Conservation (phyloP, 2,113 vertebrate species). For the Caloenas nicobarica region DNA sequence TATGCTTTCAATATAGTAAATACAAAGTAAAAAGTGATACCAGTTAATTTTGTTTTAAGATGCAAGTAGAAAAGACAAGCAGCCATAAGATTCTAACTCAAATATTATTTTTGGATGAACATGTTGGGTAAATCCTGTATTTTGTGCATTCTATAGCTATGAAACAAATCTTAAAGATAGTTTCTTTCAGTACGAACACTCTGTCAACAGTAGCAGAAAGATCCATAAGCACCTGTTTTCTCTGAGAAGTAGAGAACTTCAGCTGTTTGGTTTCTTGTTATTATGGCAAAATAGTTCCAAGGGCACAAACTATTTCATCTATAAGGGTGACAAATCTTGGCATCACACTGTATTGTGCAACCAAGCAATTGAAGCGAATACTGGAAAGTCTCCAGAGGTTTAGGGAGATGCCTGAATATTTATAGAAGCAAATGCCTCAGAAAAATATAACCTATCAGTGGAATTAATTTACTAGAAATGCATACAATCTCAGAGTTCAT, state of each 20-base stretch:
- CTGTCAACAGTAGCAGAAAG: background rate
- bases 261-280: background rate
- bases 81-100: background rate
- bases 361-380: background rate
- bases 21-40: background rate
- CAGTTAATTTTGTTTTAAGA: background rate
- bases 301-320: background rate
- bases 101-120: background rate
- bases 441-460: background rate
- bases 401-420: background rate
- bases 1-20: background rate
- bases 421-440: background rate
- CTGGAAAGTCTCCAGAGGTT: background rate
- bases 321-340: background rate
- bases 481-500: background rate
- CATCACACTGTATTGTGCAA: background rate
- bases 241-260: background rate
- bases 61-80: background rate
- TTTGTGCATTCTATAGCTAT: background rate
- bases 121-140: background rate
- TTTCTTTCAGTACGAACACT: background rate
- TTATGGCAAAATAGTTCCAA: background rate
- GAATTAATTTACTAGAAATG: background rate
- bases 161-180: background rate
- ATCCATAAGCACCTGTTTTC: background rate